Percentiles rank a stretch among this genome's conserved stretches.
phyloP scores from a whole-genome alignment of 2,113 vertebrate species.

The Xiphophorus maculatus region DNA sequence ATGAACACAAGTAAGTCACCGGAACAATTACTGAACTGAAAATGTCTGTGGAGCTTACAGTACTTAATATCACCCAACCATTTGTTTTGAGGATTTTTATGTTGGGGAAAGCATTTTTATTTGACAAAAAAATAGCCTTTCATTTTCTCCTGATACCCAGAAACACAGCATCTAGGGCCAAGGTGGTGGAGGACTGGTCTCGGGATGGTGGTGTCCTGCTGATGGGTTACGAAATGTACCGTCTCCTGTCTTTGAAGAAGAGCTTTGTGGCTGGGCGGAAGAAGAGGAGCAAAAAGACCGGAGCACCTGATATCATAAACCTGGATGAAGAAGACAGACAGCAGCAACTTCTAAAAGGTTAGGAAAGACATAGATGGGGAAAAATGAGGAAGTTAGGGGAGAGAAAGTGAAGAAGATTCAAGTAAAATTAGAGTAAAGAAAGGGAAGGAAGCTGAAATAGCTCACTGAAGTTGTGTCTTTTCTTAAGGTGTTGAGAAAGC shows the following conservation, averaged over 20 bases:
- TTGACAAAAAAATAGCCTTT: background rate
- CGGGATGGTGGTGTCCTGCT: constrained; percentile 91
- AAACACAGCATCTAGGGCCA: constrained; percentile 89
- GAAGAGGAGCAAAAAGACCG: constrained; percentile 91
- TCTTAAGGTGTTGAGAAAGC: constrained; percentile 91
- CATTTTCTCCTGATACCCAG: constrained; percentile 59
- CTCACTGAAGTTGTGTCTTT: background rate
- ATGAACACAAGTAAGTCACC: constrained; percentile 92
- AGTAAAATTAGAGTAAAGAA: background rate
- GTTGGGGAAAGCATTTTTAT: background rate
- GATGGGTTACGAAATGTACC: constrained; percentile 98
- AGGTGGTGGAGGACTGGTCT: constrained; percentile 92
- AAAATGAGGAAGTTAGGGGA: background rate
- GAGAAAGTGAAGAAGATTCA: background rate
- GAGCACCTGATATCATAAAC: constrained; percentile 88
- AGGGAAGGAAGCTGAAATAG: background rate
- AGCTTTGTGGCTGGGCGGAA: constrained; percentile 89
- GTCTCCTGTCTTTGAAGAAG: constrained; percentile 96
- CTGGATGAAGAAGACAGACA: constrained; percentile 95
- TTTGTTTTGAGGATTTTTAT: background rate
- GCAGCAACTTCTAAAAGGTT: constrained; percentile 93
- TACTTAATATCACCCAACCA: background rate
- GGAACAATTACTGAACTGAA: background rate
- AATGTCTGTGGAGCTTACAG: background rate
- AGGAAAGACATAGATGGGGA: background rate